These are phyloP conservation scores for Platycheirus rosarum DNA, from an alignment of 2,888 invertebrate species.

Conservation along the genomic window DNA sequence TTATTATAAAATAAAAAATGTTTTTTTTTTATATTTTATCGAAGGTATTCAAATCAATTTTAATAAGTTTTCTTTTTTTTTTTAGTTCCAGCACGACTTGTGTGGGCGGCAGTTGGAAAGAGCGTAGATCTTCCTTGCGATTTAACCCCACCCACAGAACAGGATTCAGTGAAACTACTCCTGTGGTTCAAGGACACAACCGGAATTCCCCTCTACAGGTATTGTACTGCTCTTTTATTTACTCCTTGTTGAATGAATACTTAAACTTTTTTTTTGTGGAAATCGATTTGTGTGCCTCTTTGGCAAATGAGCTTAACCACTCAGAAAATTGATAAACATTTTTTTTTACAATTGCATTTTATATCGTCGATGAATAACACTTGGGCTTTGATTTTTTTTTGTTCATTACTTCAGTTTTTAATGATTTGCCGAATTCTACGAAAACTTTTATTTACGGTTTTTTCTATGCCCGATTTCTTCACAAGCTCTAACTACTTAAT, in stretches of 20 bases:
- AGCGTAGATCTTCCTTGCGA: conserved; percentile 93
- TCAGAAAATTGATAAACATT: conserved; percentile 36
- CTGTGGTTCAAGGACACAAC: conserved; percentile 95
- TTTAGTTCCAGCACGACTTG: conserved; percentile 86
- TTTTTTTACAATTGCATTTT: conserved; percentile 6
- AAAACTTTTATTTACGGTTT: too few relatives aligned
- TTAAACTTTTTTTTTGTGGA: conserved; percentile 29
- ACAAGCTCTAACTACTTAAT: too few relatives aligned
- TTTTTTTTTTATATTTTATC: conserved; percentile 2
- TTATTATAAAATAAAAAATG: conserved; percentile 1
- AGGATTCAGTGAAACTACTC: conserved; percentile 90
- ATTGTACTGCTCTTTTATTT: conserved; percentile 35
- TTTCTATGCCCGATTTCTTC: too few relatives aligned
- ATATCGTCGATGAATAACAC: conserved; percentile 8
- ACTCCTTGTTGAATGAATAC: conserved; percentile 23
- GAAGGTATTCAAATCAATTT: conserved; percentile 22
- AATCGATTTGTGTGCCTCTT: conserved; percentile 33
- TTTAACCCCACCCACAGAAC: conserved; percentile 88
- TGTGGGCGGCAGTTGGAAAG: conserved; percentile 90
- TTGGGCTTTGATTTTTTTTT: conserved; percentile 6
- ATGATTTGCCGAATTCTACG: too few relatives aligned
- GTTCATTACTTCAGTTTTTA: conserved; percentile 1
- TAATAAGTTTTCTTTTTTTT: conserved; percentile 54
- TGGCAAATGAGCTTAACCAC: conserved; percentile 30
- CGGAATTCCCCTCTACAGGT: conserved; percentile 95